Evolutionary conservation across 2,113 vertebrate species (phyloP).

Genomic region (Raja brachyura): DNA sequence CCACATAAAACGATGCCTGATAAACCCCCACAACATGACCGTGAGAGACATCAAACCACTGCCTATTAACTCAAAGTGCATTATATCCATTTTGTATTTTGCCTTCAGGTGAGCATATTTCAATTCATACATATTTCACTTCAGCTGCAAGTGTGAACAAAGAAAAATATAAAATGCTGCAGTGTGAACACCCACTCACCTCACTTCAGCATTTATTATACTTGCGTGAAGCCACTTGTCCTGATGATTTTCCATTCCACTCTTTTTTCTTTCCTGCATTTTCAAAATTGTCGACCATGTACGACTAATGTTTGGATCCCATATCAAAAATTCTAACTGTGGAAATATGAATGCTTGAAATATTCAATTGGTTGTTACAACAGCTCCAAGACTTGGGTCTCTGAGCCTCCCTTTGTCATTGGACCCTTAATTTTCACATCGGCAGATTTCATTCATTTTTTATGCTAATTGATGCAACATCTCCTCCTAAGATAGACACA

Average conservation of each 20-base stretch:
- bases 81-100: background rate
- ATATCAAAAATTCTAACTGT: background rate
- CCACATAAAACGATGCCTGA: background rate
- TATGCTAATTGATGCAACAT: no score
- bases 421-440: no score
- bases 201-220: background rate
- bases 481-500: no score
- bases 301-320: background rate
- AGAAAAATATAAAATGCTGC: constrained; percentile 5
- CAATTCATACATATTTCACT: background rate
- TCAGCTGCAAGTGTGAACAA: background rate
- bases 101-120: background rate
- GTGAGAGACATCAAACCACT: constrained; percentile 5
- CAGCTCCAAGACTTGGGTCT: no score
- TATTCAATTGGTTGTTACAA: no score
- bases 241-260: background rate
- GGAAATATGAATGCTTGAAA: no score
- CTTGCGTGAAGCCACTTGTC: background rate
- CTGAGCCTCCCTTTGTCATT: no score
- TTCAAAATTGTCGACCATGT: background rate
- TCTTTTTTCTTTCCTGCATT: background rate
- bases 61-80: constrained; percentile 10
- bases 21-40: background rate
- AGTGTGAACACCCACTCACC: background rate
- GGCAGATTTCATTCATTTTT: no score